Percentiles rank a stretch among this genome's conserved stretches.
Conservation (phyloP, 2,888 invertebrate genomes). For the Frankliniella intonsa region DNA sequence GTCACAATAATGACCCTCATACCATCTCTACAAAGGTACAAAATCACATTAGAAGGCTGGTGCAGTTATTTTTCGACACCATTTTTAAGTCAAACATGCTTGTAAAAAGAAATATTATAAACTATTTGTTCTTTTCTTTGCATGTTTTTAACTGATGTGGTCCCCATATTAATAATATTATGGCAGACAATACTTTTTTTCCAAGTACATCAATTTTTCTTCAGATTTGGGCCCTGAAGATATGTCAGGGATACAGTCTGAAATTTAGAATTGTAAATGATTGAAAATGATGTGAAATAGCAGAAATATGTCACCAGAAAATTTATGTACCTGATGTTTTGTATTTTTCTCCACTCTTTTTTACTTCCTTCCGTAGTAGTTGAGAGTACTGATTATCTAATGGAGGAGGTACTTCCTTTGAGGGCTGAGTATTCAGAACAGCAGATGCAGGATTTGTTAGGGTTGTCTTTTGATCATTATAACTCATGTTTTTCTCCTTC, state of each 20-base stretch:
- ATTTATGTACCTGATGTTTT: neutral
- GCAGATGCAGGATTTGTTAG: neutral
- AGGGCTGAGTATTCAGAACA: neutral
- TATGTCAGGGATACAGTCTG: neutral
- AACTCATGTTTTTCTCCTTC: neutral
- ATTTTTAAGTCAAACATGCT: neutral
- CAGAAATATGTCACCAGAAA: neutral
- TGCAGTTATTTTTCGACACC: too few relatives aligned
- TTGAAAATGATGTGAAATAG: neutral
- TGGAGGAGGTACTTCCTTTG: neutral
- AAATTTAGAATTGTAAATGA: neutral
- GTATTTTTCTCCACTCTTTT: constrained; percentile 1
- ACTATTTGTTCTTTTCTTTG: neutral
- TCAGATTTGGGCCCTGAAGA: neutral
- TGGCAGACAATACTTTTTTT: neutral
- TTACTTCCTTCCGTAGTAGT: neutral
- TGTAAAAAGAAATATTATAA: neutral
- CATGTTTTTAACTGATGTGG: neutral
- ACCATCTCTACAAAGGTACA: neutral
- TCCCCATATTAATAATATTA: neutral
- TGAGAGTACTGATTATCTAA: neutral
- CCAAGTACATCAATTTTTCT: neutral
- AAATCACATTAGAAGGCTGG: neutral
- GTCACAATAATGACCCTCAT: neutral
- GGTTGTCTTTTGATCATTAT: neutral